Evolutionary conservation across 2,888 invertebrate genomes (phyloP), one percentile per base, ranked within the genome.

Genomic region (Eupithecia tripunctaria): DNA sequence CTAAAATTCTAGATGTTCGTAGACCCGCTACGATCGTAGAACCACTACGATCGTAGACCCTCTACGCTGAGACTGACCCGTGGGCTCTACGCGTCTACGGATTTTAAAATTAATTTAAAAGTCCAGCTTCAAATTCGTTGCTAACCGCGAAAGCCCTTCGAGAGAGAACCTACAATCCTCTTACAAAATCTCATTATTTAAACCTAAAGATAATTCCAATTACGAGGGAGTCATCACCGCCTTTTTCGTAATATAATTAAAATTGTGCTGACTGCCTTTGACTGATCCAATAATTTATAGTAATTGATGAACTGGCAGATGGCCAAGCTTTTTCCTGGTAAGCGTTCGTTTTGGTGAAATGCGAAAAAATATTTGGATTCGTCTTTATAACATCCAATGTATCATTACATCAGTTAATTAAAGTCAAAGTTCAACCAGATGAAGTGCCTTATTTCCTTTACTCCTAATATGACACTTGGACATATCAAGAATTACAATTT

Each of bases 181-280:
- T 88, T 89, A 88, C 79, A 74, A 76, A 80, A 78, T 81, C 85
- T 86, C 87, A 89, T 90, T 89, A 90, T 88, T 90, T 88, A 89
- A 87, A 87, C 84, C 86, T 86, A 88, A 85, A 86, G 88, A 89
- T 91, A 90, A 91, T 89, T 88, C 88, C 87, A 90, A 89, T 91
- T 90, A 90, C 47, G 36, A 62, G 47, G 66, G 29, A 87, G 84
- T 87, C 88, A 85, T 86, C 86, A 78, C 79, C 81, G 76, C 80
- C 77, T 88, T 87, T 56, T 87, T 85, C 81, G 78, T 75, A 81
- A 84, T 86, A 89, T 88, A 89, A 91, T 91, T 91, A 89, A 90
- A 88, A 88, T 88, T 88, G 88, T 81, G 89, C 88, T 88, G 89
- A 89, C 89, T 64, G 84, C 85, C 85, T 86, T 85, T 87, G 87